Evolutionary conservation across 2,888 invertebrate genomes (phyloP), one percentile per base, ranked within the genome.

Genomic region (Meghimatium bilineatum): DNA sequence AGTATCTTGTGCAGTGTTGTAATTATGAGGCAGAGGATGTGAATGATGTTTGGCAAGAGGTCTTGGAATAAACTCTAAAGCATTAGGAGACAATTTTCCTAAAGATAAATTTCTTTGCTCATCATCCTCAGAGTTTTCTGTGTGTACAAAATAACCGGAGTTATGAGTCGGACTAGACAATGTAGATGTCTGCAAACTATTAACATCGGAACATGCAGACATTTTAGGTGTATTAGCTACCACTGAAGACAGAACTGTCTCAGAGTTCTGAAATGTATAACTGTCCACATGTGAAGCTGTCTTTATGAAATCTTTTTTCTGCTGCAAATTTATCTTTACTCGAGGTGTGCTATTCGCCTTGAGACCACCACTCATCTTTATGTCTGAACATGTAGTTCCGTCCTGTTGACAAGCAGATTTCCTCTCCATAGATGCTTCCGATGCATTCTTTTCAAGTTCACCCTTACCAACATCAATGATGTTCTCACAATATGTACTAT

Each of bases 41-140:
- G 66, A 3, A 26, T 32, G 67, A 44, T n/a, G 78, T n/a, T 26
- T 78, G 67, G 67, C 78, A 63, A 78, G 44, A 29, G 67, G 44
- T 32, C 78, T 78, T 12, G 78, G 78, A 78, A 78, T 49, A 78
- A 78, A 78, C 32, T 78, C 78, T 66, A 78, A 44, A 20, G 78
- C 63, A 63, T 17, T 49, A 1, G 67, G 29, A 20, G 78, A 78
- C 29, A 78, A 23, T 32, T 66, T 66, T 29, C 8, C 36, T 36
- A 14, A 29, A 29, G 20, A n/a, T 29, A 12, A 23, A 10, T 12
- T 74, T 1, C 1, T 32, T 74, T 74, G 52, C 32, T 74, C 38
- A 52, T 32, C 29, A 74, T 52, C 32, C 26, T 52, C 52, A 74
- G 17, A 52, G 20, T 52, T 23, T 34, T 52, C 52, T 74, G n/a